phyloP scores from a whole-genome alignment of 1,140 invertebrate species.

The Elymnias hypermnestra region DNA sequence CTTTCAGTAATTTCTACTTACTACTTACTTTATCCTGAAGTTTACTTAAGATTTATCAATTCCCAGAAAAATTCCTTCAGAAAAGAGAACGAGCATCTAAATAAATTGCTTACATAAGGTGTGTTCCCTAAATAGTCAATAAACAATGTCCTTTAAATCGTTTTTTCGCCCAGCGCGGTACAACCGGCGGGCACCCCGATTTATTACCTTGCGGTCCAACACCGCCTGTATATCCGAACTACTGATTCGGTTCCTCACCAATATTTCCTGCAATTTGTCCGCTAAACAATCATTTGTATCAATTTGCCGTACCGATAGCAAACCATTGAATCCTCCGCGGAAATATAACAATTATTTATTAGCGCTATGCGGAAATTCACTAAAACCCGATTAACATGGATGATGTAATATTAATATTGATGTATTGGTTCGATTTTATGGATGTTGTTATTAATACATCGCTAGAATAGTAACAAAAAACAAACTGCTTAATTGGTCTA shows the following conservation, averaged over 20 bases:
- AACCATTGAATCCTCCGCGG: constrained; percentile 34
- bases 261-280: constrained; percentile 38
- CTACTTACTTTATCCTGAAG: too few species aligned
- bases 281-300: constrained; percentile 45
- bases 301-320: constrained; percentile 33
- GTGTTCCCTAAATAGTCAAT: constrained; percentile 22
- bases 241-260: constrained; percentile 22
- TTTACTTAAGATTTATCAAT: neutral
- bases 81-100: neutral
- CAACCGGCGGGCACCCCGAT: constrained; percentile 20
- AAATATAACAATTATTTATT: constrained; percentile 24
- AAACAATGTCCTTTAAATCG: constrained; percentile 18
- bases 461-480: too few species aligned
- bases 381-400: neutral
- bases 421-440: too few species aligned
- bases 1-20: too few species aligned
- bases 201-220: constrained; percentile 30
- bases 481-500: too few species aligned
- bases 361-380: constrained; percentile 2
- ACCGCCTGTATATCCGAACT: constrained; percentile 21
- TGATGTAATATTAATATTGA: neutral
- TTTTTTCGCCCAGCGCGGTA: constrained; percentile 25
- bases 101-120: constrained; percentile 20
- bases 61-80: neutral
- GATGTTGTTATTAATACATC: too few species aligned